phyloP scores from a whole-genome alignment of 2,113 vertebrate genomes.

The Gasterosteus aculeatus region DNA sequence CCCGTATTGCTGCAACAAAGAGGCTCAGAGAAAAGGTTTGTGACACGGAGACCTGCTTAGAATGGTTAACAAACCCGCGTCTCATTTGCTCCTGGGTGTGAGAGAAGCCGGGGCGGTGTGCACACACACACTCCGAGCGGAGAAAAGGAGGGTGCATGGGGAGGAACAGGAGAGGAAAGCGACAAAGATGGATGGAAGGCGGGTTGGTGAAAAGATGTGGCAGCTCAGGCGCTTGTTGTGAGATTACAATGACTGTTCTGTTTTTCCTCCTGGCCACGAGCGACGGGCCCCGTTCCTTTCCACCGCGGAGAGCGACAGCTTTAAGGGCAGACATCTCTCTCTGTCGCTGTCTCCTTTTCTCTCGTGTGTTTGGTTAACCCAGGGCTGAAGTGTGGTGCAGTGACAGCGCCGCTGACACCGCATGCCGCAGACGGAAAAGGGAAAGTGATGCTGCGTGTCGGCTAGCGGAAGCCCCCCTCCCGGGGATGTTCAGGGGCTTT shows the following conservation, averaged over 20 bases:
- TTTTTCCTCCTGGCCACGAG: conserved; percentile 54
- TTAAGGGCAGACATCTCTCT: conserved; percentile 66
- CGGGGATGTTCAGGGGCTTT: conserved; percentile 33
- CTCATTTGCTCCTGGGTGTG: conserved; percentile 38
- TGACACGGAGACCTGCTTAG: conserved; percentile 37
- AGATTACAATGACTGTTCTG: conserved; percentile 69
- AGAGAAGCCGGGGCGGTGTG: not conserved
- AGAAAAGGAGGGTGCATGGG: conserved; percentile 4
- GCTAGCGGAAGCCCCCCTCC: conserved; percentile 25
- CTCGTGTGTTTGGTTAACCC: conserved; percentile 49
- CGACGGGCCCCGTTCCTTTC: conserved; percentile 50
- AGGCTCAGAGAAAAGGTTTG: conserved; percentile 29
- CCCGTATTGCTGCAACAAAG: conserved; percentile 47
- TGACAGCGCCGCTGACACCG: conserved; percentile 52
- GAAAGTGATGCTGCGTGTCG: conserved; percentile 60
- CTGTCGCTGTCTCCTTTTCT: conserved; percentile 16
- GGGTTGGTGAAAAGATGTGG: conserved; percentile 38
- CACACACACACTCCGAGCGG: not conserved
- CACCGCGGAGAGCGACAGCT: conserved; percentile 41
- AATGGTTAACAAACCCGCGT: conserved; percentile 58
- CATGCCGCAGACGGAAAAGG: conserved; percentile 26
- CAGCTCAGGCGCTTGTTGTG: conserved; percentile 58
- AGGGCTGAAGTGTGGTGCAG: conserved; percentile 43
- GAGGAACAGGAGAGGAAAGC: conserved; percentile 9
- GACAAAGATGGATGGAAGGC: conserved; percentile 42